These are phyloP conservation scores for Cryptocephalus moraei DNA, from an alignment of 2,888 invertebrate genomes.

Conservation along the genomic window DNA sequence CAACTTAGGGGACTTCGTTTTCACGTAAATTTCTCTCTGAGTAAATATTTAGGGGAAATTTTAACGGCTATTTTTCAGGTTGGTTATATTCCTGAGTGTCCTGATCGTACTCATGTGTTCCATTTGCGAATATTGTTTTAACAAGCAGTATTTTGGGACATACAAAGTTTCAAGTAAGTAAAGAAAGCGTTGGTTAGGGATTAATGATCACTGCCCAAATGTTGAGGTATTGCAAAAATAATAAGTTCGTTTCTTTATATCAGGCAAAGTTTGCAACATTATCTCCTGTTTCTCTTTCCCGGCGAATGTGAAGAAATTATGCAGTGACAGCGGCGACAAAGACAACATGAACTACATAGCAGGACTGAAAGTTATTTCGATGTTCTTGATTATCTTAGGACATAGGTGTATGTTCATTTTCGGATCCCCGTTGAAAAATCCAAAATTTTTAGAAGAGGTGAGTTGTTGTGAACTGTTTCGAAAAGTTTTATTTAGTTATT, in stretches of 20 bases:
- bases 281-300: slow-evolving; percentile 8
- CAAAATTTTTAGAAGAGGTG: slow-evolving; percentile 23
- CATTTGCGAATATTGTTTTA: slow-evolving; percentile 12
- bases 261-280: no score
- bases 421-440: slow-evolving; percentile 23
- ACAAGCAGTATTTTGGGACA: slow-evolving; percentile 10
- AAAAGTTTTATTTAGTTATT: no score
- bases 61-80: slow-evolving; percentile 1
- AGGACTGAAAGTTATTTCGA: slow-evolving; percentile 24
- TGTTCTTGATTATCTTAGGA: slow-evolving; percentile 27
- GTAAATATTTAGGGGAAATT: neutral
- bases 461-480: slow-evolving; percentile 1
- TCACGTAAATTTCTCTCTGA: slow-evolving; percentile 11
- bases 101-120: slow-evolving; percentile 6
- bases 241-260: no score
- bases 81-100: neutral
- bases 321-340: slow-evolving; percentile 16
- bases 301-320: slow-evolving; percentile 21
- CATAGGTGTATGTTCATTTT: slow-evolving; percentile 26
- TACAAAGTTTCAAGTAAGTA: slow-evolving; percentile 5
- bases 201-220: no score
- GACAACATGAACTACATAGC: slow-evolving; percentile 13
- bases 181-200: neutral
- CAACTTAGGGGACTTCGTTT: slow-evolving; percentile 11
- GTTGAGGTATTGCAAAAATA: no score